phyloP scores from a whole-genome alignment of 1,140 invertebrate genomes.

The Paralvinella palmiformis region DNA sequence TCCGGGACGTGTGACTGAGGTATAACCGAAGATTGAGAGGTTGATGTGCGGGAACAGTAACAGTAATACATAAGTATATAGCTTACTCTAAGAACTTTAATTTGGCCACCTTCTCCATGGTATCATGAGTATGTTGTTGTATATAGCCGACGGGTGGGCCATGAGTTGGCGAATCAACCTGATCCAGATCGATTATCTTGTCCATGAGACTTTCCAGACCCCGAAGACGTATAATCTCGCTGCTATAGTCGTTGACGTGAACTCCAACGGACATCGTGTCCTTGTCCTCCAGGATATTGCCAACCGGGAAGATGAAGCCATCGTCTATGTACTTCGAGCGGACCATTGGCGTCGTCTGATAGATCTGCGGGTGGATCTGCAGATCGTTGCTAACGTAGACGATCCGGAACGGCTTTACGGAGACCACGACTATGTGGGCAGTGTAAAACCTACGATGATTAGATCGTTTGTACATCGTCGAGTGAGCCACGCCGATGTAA shows the following conservation, averaged over 20 bases:
- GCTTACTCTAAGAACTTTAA: constrained; percentile 9
- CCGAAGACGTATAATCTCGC: constrained; percentile 19
- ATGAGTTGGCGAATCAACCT: background rate
- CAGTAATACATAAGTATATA: background rate
- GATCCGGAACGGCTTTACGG: constrained; percentile 17
- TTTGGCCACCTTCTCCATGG: constrained; percentile 13
- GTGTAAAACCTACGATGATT: constrained; percentile 21
- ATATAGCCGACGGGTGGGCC: constrained; percentile 17
- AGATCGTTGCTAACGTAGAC: constrained; percentile 23
- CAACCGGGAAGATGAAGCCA: constrained; percentile 26
- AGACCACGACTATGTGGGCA: constrained; percentile 20
- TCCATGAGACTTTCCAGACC: constrained; percentile 12
- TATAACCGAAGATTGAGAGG: background rate
- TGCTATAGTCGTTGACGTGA: constrained; percentile 25
- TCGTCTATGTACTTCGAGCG: constrained; percentile 22
- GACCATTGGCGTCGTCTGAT: constrained; percentile 22
- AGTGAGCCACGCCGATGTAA: constrained; percentile 21
- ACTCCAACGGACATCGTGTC: constrained; percentile 22
- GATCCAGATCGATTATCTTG: constrained; percentile 9
- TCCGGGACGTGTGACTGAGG: background rate
- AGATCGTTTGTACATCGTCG: constrained; percentile 22
- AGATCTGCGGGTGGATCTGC: constrained; percentile 17
- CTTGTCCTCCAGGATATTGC: constrained; percentile 17
- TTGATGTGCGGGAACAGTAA: background rate
- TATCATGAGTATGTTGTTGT: constrained; percentile 18